Base-by-base conservation (phyloP, 2,888 invertebrate species). In the Belgica antarctica region DNA sequence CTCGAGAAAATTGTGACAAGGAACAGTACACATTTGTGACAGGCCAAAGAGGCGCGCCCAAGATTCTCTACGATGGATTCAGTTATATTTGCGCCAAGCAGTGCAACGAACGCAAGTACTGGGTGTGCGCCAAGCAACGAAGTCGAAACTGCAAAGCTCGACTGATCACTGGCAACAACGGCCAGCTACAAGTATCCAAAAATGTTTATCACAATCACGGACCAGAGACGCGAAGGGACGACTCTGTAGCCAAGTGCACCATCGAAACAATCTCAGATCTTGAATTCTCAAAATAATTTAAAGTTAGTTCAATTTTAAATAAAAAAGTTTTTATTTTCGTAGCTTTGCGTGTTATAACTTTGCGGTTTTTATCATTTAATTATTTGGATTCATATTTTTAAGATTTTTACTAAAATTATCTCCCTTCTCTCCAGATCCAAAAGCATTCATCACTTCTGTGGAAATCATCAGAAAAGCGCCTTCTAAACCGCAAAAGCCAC, bases 71-170 rank as follows among this genome's bases (percentile, higher is more conserved):
- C 41, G 72, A 73, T 71, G 76, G 76, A 17, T 75, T 73, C 72
- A 75, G 76, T 2, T 78, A 76, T 70, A 75, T 77, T 65, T 77
- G 77, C 72, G 75, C 77, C 0, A 77, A 77, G 73, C 72, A 73
- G 10, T 75, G 75, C 71, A 75, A 74, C 24, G 72, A 73, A 71
- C 75, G 77, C 28, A 78, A 77, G 71, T 78, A 78, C 73, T 78
- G 78, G 78, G 76, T 77, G 2, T 78, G 78, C 68, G 73, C 76
- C 1, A 77, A 77, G 68, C 77, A 77, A 69, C 75, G 78, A 2
- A 77, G 77, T 72, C 74, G 73, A 62, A 76, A 76, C 62, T 78
- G 78, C 66, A 78, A 77, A 65, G 78, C 77, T 0, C 74, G 78
- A 2, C 71, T 78, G 2, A 75, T 78, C 25, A 77, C 77, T 19